phyloP scores from a whole-genome alignment of 2,797 vertebrate genomes.

The Emys orbicularis region DNA sequence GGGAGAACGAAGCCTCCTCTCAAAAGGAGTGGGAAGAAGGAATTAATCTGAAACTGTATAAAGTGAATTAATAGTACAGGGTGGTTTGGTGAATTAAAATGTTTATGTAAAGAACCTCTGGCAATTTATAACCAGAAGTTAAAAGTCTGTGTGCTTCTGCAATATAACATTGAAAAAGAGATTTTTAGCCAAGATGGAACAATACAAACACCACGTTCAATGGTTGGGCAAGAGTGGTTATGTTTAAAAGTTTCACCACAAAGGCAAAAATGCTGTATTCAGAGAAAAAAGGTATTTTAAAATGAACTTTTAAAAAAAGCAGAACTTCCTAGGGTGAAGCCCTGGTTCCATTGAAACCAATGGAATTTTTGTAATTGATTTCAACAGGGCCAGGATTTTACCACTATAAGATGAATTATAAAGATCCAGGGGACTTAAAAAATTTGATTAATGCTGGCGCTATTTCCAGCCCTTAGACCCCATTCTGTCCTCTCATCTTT shows the following conservation, averaged over 20 bases:
- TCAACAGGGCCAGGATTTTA: neutral
- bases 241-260: neutral
- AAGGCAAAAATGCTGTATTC: neutral
- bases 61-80: neutral
- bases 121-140: constrained; percentile 4
- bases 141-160: constrained; percentile 11
- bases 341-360: neutral
- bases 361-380: neutral
- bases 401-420: neutral
- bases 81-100: neutral
- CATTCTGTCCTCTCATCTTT: neutral
- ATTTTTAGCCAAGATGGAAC: neutral
- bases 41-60: neutral
- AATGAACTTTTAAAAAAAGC: neutral
- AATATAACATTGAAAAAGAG: neutral
- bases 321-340: neutral
- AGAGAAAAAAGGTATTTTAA: neutral
- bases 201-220: neutral
- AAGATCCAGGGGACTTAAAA: neutral
- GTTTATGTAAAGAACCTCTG: constrained; percentile 39
- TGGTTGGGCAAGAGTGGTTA: neutral
- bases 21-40: neutral
- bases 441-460: neutral
- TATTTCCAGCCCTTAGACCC: neutral
- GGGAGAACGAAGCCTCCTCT: neutral